Conservation (phyloP, 2,888 invertebrate species). For the Priocnemis perturbator region DNA sequence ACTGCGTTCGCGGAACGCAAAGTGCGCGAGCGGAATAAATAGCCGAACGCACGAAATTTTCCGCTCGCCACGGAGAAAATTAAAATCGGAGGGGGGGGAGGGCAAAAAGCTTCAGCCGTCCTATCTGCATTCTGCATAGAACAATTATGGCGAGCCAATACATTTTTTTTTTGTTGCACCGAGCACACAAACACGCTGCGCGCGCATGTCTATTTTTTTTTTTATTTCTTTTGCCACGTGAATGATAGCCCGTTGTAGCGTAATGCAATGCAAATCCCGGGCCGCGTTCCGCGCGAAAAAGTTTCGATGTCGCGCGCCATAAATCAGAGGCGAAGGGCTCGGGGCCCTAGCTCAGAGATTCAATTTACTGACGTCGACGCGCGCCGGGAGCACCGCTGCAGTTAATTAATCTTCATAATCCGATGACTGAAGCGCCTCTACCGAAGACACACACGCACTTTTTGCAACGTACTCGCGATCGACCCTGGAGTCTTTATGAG, state of each 20-base stretch:
- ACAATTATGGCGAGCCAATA: too few relatives aligned
- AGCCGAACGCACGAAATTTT: too few relatives aligned
- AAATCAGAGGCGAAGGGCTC: constrained; percentile 54
- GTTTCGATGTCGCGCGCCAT: constrained; percentile 55
- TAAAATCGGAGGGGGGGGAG: too few relatives aligned
- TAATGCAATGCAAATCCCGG: constrained; percentile 53
- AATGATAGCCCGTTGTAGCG: constrained; percentile 36
- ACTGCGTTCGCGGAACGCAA: too few relatives aligned
- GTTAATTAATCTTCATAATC: constrained; percentile 71
- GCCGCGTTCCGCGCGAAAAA: constrained; percentile 43
- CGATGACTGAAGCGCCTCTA: constrained; percentile 36
- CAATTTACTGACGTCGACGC: constrained; percentile 65
- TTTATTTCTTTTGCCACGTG: not conserved
- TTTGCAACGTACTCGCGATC: not conserved
- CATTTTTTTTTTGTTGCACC: too few relatives aligned
- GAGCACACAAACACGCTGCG: too few relatives aligned
- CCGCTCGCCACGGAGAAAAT: too few relatives aligned
- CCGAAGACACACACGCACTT: constrained; percentile 31
- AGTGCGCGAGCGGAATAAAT: too few relatives aligned
- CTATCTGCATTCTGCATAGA: too few relatives aligned
- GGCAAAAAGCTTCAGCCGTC: too few relatives aligned
- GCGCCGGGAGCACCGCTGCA: constrained; percentile 55
- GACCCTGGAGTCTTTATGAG: too few relatives aligned
- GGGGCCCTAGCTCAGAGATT: constrained; percentile 54
- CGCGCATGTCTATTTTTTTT: too few relatives aligned